Evolutionary conservation across 2,888 invertebrate species (phyloP).

Genomic region (Tineola bisselliella): DNA sequence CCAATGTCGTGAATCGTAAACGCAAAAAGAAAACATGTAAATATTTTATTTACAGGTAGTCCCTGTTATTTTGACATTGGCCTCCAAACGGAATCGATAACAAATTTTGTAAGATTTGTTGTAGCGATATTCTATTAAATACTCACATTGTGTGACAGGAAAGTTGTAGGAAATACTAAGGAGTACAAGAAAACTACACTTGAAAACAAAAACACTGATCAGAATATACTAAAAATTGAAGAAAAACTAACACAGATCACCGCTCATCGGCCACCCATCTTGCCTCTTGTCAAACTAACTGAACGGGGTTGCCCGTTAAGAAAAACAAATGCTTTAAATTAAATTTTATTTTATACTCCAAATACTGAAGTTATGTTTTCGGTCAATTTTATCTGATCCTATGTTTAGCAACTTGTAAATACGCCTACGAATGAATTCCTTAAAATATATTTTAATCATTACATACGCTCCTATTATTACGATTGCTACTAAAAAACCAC

Average conservation of each 20-base stretch:
- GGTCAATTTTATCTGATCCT: too few relatives aligned
- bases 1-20: not conserved
- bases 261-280: constrained; percentile 44
- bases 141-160: constrained; percentile 40
- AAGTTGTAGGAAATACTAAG: constrained; percentile 30
- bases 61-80: constrained; percentile 49
- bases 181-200: constrained; percentile 27
- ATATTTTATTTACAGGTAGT: not conserved
- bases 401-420: too few relatives aligned
- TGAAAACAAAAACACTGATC: constrained; percentile 22
- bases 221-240: constrained; percentile 30
- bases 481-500: too few relatives aligned
- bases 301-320: not conserved
- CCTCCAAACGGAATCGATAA: constrained; percentile 57
- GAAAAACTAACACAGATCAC: constrained; percentile 29
- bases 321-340: not conserved
- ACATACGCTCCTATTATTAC: too few relatives aligned
- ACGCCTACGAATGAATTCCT: too few relatives aligned
- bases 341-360: too few relatives aligned
- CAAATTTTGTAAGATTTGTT: constrained; percentile 26
- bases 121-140: constrained; percentile 25
- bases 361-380: not conserved
- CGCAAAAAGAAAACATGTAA: not conserved
- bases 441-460: too few relatives aligned
- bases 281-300: constrained; percentile 27